Base-by-base conservation (phyloP, 2,797 vertebrate species). In the Linurgus olivaceus region DNA sequence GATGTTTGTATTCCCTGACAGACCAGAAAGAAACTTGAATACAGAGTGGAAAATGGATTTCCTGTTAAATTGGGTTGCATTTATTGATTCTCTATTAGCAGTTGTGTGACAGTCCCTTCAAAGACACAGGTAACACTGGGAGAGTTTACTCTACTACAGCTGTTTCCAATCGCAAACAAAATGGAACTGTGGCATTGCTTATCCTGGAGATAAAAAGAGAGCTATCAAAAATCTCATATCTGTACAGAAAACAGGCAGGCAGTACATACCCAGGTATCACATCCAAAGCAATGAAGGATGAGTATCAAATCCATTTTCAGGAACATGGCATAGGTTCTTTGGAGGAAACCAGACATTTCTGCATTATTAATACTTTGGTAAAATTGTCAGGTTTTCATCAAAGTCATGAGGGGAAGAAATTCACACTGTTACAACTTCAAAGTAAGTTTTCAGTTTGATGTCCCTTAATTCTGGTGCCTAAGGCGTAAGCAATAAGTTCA, bases 111-210 rank as follows among this genome's bases (percentile, higher is more conserved):
- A 44, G 17, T 33, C 37, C 42, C 23, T 57, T 65, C 58, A 82
- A 91, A 91, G 40, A 61, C 16, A 66, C 3, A 26, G 29, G 17
- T 28, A 72, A 55, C 25, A 78, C 67, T 44, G 12, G 12, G 19
- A 78, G 23, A 74, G 24, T 50, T 91, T 50, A 37, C 72, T 59
- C 59, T 58, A 24, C 16, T 18, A 29, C 31, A 59, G 24, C 14
- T 11, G 2, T 45, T 87, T 85, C n/a, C 24, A 72, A 8, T 31
- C 28, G 63, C 13, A 13, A 24, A 37, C 12, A 54, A 38, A 40
- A 23, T 0, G 9, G 35, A 72, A 40, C 1, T 14, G 3, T 26
- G 14, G 15, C 16, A 75, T 38, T 2, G 1, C 3, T 66, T 44
- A 66, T 25, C 24, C 45, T 50, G 24, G 26, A 11, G n/a, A 16